phyloP scores from a whole-genome alignment of 2,888 invertebrate species.

The Tipula vernalis region DNA sequence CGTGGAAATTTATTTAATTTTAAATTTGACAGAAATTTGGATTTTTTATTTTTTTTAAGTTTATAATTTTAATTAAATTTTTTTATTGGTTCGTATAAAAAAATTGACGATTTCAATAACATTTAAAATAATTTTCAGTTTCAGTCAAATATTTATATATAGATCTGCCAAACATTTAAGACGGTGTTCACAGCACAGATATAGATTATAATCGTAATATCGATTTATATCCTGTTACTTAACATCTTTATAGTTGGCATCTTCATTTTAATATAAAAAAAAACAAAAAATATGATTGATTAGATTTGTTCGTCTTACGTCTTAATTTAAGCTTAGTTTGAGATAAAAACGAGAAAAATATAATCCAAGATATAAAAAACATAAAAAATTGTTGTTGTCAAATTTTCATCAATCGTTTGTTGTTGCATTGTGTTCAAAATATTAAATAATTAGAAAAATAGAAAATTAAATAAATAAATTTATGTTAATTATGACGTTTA shows the following conservation, averaged over 20 bases:
- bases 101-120: background rate
- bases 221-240: background rate
- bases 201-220: background rate
- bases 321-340: background rate
- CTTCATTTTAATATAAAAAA: background rate
- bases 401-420: background rate
- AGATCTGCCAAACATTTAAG: background rate
- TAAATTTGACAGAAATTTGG: background rate
- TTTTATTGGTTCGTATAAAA: background rate
- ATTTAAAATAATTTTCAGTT: background rate
- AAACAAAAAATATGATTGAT: background rate
- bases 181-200: background rate
- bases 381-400: background rate
- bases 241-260: background rate
- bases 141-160: background rate
- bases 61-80: background rate
- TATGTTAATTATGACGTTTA: background rate
- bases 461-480: background rate
- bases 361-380: background rate
- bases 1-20: background rate
- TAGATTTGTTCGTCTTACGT: background rate
- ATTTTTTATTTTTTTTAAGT: background rate
- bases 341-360: background rate
- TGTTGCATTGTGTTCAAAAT: background rate
- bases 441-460: background rate